Conservation (phyloP, 1,140 invertebrate genomes). For the Tribolium castaneum region DNA sequence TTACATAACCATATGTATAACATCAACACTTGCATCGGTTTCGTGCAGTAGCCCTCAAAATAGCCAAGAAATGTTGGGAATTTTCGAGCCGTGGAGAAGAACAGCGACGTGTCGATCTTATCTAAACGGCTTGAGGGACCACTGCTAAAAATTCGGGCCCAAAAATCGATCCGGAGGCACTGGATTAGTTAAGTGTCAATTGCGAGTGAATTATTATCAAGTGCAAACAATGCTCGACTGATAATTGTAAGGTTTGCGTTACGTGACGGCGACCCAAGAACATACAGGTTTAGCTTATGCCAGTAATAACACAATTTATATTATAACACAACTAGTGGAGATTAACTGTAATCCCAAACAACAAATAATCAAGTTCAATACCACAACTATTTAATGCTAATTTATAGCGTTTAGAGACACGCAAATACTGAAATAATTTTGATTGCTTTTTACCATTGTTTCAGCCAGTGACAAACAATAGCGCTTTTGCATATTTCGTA, state of each 20-base stretch:
- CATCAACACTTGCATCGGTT: background rate
- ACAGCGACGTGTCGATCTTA: background rate
- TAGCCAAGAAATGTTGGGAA: background rate
- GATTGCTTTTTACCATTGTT: background rate
- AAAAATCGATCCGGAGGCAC: no score
- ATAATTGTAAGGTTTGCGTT: no score
- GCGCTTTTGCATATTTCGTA: background rate
- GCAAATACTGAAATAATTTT: background rate
- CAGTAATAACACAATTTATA: no score
- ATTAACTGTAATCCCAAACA: no score
- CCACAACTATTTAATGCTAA: background rate
- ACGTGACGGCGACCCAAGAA: no score
- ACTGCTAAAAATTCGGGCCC: background rate
- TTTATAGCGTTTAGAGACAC: background rate
- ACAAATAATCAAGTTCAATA: background rate
- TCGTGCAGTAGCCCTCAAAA: background rate
- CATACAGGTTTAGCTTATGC: no score
- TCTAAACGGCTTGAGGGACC: background rate
- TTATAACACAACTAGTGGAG: no score
- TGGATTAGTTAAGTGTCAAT: no score
- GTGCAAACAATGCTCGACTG: no score
- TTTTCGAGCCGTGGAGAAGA: background rate
- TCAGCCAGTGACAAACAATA: background rate
- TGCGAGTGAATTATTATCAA: no score
- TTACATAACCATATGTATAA: constrained; percentile 8